Evolutionary conservation across 1,140 invertebrate species (phyloP).

Genomic region (silkworm (Bombyx mori)): ASM3026992v2 NC_085125.1:10950501-10951000

Average conservation of each 20-base stretch:
- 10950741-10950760: conserved; percentile 50
- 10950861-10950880: conserved; percentile 9
- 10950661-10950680: conserved; percentile 63
- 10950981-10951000: conserved; percentile 72
- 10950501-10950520: conserved; percentile 32
- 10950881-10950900: conserved; percentile 3
- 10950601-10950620: conserved; percentile 81
- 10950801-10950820: conserved; percentile 25
- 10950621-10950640: conserved; percentile 59
- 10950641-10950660: conserved; percentile 60
- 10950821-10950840: conserved; percentile 17
- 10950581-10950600: conserved; percentile 77
- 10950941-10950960: not conserved
- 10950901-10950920: conserved; percentile 3
- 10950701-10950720: conserved; percentile 33
- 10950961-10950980: conserved; percentile 48
- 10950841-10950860: conserved; percentile 17
- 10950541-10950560: conserved; percentile 30
- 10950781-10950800: conserved; percentile 43
- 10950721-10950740: conserved; percentile 49
- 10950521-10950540: conserved; percentile 31
- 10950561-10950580: conserved; percentile 73
- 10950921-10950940: not conserved
- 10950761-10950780: conserved; percentile 46
- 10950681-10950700: conserved; percentile 49